Percentiles rank a stretch among this genome's conserved stretches.
Conservation (phyloP, 2,888 invertebrate genomes). For the Poecilus cupreus region DNA sequence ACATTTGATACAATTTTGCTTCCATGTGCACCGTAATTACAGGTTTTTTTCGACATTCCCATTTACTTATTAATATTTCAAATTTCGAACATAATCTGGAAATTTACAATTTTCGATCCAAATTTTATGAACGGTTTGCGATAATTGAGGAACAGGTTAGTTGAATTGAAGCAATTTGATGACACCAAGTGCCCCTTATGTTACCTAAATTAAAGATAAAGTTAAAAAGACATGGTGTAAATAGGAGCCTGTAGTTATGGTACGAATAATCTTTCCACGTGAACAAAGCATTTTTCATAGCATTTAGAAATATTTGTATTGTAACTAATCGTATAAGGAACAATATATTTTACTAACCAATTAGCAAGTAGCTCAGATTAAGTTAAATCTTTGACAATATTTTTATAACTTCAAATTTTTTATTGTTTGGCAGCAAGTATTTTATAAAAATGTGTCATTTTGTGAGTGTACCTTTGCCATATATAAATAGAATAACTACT, state of each 20-base stretch:
- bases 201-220: neutral
- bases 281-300: slow-evolving; percentile 9
- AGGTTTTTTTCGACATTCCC: neutral
- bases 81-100: no score
- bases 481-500: neutral
- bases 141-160: neutral
- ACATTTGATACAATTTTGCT: neutral
- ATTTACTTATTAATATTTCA: no score
- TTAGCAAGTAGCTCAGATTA: neutral
- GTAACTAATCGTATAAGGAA: slow-evolving; percentile 3
- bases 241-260: slow-evolving; percentile 23
- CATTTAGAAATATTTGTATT: neutral
- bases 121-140: neutral
- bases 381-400: slow-evolving; percentile 23
- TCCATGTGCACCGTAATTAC: slow-evolving; percentile 7
- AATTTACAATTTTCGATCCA: neutral
- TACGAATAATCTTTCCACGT: neutral
- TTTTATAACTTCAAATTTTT: slow-evolving; percentile 26
- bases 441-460: neutral
- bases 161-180: neutral
- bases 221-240: neutral
- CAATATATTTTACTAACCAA: slow-evolving; percentile 27
- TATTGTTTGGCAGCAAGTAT: slow-evolving; percentile 7
- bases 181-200: neutral
- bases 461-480: slow-evolving; percentile 18